Evolutionary conservation across 2,888 invertebrate species (phyloP), one percentile per base, ranked within the genome.

Genomic region (Ectobius pallidus): DNA sequence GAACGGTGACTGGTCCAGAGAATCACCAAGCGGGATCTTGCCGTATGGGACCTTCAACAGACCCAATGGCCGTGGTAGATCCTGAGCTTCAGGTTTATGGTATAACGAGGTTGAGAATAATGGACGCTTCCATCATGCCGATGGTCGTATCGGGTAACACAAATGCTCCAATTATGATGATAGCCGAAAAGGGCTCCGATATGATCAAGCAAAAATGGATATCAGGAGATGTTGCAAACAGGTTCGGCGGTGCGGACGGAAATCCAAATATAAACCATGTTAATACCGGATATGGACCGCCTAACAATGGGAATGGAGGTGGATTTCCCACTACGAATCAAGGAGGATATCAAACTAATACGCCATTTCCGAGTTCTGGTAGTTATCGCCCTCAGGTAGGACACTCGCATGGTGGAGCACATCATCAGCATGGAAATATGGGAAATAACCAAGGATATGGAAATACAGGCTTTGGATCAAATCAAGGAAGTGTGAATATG

Each of bases 11-110:
- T 0, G 92, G 91, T 0, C 91, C 93, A 0, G 93, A 93, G 82
- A 93, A 94, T 81, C 94, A 94, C 81, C 93, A 93, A 82, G 91
- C 89, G 0, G 93, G 93, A 9, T 91, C 93, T 0, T 92, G 92
- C 80, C 93, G 92, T 86, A 94, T 94, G 92, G 94, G 93, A 0
- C 90, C 92, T 0, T 78, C 81, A 0, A 83, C 83, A 0, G 93
- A 94, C 81, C 88, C 88, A 0, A 85, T 89, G 85, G 91, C 93
- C 0, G 93, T 93, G 0, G 93, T 93, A 0, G 90, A 93, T 81
- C 86, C 89, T 73, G 87, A 89, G 80, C 83, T 93, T 0, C 85
- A 82, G 77, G 90, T 91, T 0, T 84, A 89, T 77, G 91, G 91
- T 0, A 83, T 91, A 63, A 81, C 84, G 74, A 89, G 89, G 55